Evolutionary conservation across 64 coral and sea anemone species (phyloP).

Genomic region (Hydrozoanthus tunicans): DNA sequence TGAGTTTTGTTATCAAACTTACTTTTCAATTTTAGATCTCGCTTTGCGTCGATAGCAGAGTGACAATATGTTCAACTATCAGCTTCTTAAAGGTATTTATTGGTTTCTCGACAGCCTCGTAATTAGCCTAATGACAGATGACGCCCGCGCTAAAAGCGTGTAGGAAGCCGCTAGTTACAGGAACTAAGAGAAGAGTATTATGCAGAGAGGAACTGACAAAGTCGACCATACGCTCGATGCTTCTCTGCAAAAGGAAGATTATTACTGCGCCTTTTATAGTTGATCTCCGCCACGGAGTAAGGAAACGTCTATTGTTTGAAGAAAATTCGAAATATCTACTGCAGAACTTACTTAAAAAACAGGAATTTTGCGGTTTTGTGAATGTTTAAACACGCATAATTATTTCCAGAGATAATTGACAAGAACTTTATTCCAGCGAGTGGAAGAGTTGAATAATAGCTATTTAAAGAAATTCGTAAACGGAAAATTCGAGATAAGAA

Average conservation of each 20-base stretch:
- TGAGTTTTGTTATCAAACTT: not conserved
- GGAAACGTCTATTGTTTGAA: constrained; percentile 54
- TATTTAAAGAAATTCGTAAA: no score
- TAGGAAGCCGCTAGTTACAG: not conserved
- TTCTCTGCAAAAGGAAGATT: not conserved
- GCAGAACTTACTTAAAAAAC: constrained; percentile 15
- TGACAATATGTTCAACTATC: not conserved
- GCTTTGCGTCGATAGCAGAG: not conserved
- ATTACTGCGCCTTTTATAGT: constrained; percentile 8
- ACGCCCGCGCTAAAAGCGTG: constrained; percentile 7
- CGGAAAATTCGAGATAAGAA: not conserved
- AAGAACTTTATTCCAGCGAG: not conserved
- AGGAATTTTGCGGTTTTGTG: constrained; percentile 33
- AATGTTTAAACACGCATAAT: constrained; percentile 39
- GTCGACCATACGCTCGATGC: not conserved
- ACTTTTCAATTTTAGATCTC: not conserved
- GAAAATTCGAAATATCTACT: constrained; percentile 63
- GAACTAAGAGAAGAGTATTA: not conserved
- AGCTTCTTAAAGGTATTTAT: constrained; percentile 16
- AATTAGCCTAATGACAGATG: constrained; percentile 49
- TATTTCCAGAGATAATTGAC: not conserved
- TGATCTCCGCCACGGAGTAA: constrained; percentile 2
- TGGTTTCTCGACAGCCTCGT: not conserved
- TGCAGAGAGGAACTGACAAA: no score
- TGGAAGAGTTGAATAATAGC: no score